Evolutionary conservation across 2,888 invertebrate genomes (phyloP).

Genomic region (Lithophane semibrunnea): DNA sequence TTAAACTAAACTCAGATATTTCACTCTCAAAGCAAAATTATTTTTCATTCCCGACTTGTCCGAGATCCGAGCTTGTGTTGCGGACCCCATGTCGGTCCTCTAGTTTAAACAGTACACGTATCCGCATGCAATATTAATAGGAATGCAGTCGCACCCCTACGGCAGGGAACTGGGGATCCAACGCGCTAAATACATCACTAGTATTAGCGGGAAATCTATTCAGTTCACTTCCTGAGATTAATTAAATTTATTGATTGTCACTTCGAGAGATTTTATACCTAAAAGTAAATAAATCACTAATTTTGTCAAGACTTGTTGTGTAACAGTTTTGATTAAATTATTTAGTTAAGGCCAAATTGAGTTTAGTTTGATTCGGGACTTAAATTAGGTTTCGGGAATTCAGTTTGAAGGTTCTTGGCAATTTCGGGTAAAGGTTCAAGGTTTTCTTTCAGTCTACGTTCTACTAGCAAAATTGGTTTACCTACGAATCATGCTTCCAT

Average conservation of each 20-base stretch:
- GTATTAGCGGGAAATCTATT: constrained; percentile 72
- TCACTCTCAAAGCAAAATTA: constrained; percentile 57
- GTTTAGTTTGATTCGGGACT: not conserved
- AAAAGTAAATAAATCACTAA: constrained; percentile 36
- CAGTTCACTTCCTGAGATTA: constrained; percentile 65
- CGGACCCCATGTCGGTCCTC: constrained; percentile 64
- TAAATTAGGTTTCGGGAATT: constrained; percentile 43
- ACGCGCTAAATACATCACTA: constrained; percentile 70
- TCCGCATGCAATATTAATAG: constrained; percentile 87
- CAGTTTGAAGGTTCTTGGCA: constrained; percentile 6
- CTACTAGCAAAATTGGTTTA: constrained; percentile 20
- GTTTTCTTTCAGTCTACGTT: not conserved
- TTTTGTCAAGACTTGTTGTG: constrained; percentile 23
- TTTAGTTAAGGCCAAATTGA: constrained; percentile 15
- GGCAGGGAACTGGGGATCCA: constrained; percentile 49
- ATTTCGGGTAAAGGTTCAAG: constrained; percentile 2
- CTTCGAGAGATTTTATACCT: constrained; percentile 34
- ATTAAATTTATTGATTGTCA: constrained; percentile 75
- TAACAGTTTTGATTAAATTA: constrained; percentile 23
- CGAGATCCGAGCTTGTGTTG: constrained; percentile 37
- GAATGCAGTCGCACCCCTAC: constrained; percentile 81
- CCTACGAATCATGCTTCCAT: not conserved
- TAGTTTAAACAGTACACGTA: constrained; percentile 86
- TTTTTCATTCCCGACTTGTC: constrained; percentile 59
- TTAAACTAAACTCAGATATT: constrained; percentile 38